These are phyloP conservation scores for Lagria hirta DNA, from an alignment of 2,888 invertebrate genomes.

Conservation along the genomic window DNA sequence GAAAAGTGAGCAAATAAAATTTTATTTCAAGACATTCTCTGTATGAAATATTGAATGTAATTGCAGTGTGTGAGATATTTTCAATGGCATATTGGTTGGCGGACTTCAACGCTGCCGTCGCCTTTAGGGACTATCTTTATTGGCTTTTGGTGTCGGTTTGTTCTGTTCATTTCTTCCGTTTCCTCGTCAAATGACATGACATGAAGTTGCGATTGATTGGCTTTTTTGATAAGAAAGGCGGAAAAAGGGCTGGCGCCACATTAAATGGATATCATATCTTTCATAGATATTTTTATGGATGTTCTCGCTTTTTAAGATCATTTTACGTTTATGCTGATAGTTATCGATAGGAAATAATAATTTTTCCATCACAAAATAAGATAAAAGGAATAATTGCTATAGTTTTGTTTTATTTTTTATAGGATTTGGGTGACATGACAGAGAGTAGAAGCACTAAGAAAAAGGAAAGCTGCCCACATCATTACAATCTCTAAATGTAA, in stretches of 20 bases:
- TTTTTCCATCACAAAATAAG: no score
- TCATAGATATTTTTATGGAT: conserved; percentile 24
- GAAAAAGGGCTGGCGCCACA: conserved; percentile 30
- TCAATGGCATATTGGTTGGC: conserved; percentile 21
- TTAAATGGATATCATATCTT: conserved; percentile 23
- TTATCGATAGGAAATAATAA: no score
- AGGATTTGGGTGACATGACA: no score
- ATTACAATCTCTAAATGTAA: no score
- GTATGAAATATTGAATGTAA: conserved; percentile 26
- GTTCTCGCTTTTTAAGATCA: no score
- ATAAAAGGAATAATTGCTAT: no score
- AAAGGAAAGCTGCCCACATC: no score
- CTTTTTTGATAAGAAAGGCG: conserved; percentile 25
- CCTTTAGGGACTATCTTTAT: conserved; percentile 33
- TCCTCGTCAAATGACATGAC: conserved; percentile 30
- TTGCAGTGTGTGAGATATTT: conserved; percentile 25
- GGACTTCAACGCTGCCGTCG: conserved; percentile 24
- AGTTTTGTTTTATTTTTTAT: no score
- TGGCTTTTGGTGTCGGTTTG: conserved; percentile 32
- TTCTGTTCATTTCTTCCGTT: conserved; percentile 32
- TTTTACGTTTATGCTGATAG: no score
- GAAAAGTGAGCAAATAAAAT: no score
- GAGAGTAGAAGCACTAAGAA: no score
- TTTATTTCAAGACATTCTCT: conserved; percentile 14
- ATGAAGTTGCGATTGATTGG: conserved; percentile 29